Evolutionary conservation across 2,113 vertebrate genomes (phyloP), one percentile per base, ranked within the genome.

Genomic region (Sciurus niger): DNA sequence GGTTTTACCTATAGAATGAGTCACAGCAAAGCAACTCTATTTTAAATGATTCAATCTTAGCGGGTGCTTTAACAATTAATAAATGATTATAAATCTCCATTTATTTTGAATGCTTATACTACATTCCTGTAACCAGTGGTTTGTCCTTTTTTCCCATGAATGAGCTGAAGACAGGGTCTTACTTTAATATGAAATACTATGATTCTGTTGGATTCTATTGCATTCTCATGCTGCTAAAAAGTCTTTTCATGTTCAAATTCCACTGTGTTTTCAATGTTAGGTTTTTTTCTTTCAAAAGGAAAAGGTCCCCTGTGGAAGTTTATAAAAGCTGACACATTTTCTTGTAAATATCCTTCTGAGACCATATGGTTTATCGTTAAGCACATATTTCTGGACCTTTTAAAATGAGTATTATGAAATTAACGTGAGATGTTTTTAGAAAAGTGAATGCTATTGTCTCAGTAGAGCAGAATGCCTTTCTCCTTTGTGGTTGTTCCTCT

Each of bases 321-420:
- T 94, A 93, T 96, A 94, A 96, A 97, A 95, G 95, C 96, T 94
- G 96, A 96, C 96, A 97, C 96, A 96, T 97, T 97, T 95, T 93
- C 97, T 94, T 97, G 48, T 97, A 96, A 97, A 97, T 97, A 92
- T 72, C 90, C 95, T 95, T 96, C 80, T 93, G 97, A 96, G 95
- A 97, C 90, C 84, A 77, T 88, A 72, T 95, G 90, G 90, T 96
- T 97, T 96, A 97, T 94, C 67, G 9, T 96, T 95, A 96, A 97
- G 94, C 96, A 96, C 90, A 95, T 90, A 84, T 96, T 96, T 97
- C 89, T 63, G 96, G 53, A 72, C 73, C 77, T 95, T 95, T 97
- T 46, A 89, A 94, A 96, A 94, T 84, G 89, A 89, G 58, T 67
- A 89, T 96, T 97, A 91, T 94, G 93, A 96, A 96, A 95, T 97